phyloP scores from a whole-genome alignment of 1,140 invertebrate species.

The Drosophila bifasciata region DNA sequence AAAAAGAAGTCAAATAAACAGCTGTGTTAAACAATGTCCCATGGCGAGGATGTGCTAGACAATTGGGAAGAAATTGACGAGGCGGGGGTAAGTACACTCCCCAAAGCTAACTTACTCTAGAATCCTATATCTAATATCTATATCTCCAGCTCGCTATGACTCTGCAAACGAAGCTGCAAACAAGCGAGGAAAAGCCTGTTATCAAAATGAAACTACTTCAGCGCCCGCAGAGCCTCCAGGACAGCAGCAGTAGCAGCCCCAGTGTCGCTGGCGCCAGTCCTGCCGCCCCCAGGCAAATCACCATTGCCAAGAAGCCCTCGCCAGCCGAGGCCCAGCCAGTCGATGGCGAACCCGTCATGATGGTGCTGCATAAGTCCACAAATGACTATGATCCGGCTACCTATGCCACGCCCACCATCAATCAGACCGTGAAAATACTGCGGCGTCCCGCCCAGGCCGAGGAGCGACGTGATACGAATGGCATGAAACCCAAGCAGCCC shows the following conservation, averaged over 20 bases:
- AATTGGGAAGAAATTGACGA: constrained; percentile 94
- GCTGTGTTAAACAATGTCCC: constrained; percentile 83
- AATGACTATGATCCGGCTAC: constrained; percentile 86
- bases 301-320: constrained; percentile 84
- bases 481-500: constrained; percentile 87
- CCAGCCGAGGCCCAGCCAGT: constrained; percentile 36
- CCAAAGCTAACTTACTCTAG: not conserved
- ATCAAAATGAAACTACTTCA: constrained; percentile 84
- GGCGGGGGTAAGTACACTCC: constrained; percentile 85
- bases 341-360: constrained; percentile 72
- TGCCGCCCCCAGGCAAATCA: constrained; percentile 85
- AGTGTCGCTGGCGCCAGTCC: constrained; percentile 37
- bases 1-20: constrained; percentile 18
- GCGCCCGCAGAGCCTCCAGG: constrained; percentile 80
- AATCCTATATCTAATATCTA: constrained; percentile 2
- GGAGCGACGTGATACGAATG: constrained; percentile 86
- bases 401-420: constrained; percentile 86
- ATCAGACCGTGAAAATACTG: constrained; percentile 92
- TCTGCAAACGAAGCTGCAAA: constrained; percentile 71
- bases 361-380: constrained; percentile 74
- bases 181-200: constrained; percentile 33
- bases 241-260: constrained; percentile 37
- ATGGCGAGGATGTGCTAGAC: constrained; percentile 88
- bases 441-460: constrained; percentile 88
- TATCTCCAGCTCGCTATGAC: constrained; percentile 61